Conservation (phyloP, 2,888 invertebrate species). For the Pandemis heparana region DNA sequence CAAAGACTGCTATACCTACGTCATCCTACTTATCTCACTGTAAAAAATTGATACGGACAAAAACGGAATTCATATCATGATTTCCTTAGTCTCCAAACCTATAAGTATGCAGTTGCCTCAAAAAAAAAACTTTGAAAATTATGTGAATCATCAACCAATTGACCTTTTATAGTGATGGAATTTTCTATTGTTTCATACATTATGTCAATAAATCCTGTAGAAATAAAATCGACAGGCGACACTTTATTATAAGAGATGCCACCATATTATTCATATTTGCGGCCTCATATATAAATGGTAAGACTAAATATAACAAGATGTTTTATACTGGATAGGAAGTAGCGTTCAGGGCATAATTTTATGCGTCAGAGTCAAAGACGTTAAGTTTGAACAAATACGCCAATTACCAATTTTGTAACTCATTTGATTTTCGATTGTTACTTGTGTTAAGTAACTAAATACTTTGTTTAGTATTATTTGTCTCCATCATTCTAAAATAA, state of each 20-base stretch:
- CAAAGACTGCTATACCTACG: too few species aligned
- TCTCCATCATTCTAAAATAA: neutral
- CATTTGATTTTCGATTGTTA: neutral
- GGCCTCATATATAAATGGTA: slow-evolving; percentile 39
- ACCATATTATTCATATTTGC: slow-evolving; percentile 40
- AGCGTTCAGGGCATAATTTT: too few species aligned
- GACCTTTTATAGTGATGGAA: neutral
- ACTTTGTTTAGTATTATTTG: neutral
- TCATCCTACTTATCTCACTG: too few species aligned
- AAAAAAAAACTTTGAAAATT: neutral
- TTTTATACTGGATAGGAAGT: slow-evolving; percentile 1
- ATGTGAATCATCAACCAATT: neutral
- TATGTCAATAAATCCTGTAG: neutral
- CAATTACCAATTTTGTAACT: neutral
- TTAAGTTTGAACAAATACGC: neutral
- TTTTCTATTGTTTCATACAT: neutral
- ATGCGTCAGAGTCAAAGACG: neutral
- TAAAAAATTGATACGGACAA: too few species aligned
- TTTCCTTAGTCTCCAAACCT: too few species aligned
- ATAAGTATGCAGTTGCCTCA: too few species aligned
- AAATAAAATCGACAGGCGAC: neutral
- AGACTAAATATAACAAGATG: slow-evolving; percentile 9
- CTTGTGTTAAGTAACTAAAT: neutral
- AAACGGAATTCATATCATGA: too few species aligned
- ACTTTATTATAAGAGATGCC: slow-evolving; percentile 46